phyloP scores from a whole-genome alignment of 2,797 vertebrate genomes.

The Heliangelus exortis region DNA sequence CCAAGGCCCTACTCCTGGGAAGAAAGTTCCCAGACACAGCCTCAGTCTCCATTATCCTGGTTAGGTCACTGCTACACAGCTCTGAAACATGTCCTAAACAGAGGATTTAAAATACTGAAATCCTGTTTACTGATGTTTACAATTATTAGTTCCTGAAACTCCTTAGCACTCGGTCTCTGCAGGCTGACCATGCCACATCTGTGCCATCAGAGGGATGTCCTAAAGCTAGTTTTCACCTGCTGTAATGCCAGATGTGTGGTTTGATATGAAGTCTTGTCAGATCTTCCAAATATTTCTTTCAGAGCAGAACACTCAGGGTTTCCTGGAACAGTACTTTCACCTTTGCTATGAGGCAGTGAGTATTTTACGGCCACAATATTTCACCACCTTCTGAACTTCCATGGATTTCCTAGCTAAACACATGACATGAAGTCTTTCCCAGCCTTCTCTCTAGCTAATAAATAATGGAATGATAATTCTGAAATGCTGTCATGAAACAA shows the following conservation, averaged over 20 bases:
- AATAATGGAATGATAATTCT: slow-evolving; percentile 27
- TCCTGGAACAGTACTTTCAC: background rate
- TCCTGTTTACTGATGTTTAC: background rate
- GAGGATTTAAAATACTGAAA: background rate
- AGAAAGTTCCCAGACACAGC: background rate
- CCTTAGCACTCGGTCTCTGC: background rate
- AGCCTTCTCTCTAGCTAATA: background rate
- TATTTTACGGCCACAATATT: background rate
- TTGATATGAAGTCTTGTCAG: background rate
- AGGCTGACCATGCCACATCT: background rate
- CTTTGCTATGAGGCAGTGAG: background rate
- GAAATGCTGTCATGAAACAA: slow-evolving; percentile 1
- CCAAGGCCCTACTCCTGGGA: background rate
- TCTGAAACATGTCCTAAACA: background rate
- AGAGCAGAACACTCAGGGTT: background rate
- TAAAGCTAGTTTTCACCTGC: background rate
- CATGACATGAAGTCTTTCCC: background rate
- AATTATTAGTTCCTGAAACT: background rate
- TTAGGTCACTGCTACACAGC: background rate
- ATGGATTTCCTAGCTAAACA: background rate
- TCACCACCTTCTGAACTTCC: background rate
- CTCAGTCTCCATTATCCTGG: background rate
- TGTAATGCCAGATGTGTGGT: rapidly evolving
- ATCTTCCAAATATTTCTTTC: background rate
- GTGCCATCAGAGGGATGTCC: background rate